Percentiles rank a stretch among this genome's conserved stretches.
Evolutionary conservation across 30 jellyfish, hydroid and myxozoan genomes (phyloP).

Genomic region (Aurelia sp.): DNA sequence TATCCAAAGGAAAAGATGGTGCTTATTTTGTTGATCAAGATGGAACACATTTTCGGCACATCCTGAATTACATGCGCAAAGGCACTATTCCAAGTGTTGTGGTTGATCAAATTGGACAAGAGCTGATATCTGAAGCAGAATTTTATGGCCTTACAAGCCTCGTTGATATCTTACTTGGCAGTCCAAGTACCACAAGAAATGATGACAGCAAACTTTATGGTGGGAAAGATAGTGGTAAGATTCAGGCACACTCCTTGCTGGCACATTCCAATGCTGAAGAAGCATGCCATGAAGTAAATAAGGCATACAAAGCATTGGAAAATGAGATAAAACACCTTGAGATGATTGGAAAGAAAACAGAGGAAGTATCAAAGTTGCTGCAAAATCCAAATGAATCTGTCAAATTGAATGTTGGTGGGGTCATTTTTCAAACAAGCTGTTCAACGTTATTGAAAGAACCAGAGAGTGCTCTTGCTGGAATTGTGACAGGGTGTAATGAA

Average conservation of each 20-base stretch:
- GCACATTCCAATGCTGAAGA: no score
- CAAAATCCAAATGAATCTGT: constrained; percentile 6
- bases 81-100: constrained; percentile 1
- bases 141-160: constrained; percentile 15
- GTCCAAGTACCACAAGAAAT: neutral
- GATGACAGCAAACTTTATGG: neutral
- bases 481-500: constrained; percentile 16
- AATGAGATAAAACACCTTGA: neutral
- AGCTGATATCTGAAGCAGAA: constrained; percentile 6
- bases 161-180: neutral
- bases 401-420: constrained; percentile 45
- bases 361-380: neutral
- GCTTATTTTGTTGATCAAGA: no score
- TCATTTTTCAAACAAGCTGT: constrained; percentile 10
- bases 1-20: no score
- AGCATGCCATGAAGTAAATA: no score
- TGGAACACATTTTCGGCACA: constrained; percentile 20
- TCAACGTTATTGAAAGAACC: constrained; percentile 11
- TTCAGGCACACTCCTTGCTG: neutral
- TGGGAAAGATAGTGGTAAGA: neutral
- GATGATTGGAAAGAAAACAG: neutral
- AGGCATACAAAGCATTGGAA: neutral
- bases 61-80: constrained; percentile 26
- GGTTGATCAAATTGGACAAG: neutral
- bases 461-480: neutral